Base-by-base conservation (phyloP, 2,113 vertebrate species). In the Nothocercus nigrocapillus region DNA sequence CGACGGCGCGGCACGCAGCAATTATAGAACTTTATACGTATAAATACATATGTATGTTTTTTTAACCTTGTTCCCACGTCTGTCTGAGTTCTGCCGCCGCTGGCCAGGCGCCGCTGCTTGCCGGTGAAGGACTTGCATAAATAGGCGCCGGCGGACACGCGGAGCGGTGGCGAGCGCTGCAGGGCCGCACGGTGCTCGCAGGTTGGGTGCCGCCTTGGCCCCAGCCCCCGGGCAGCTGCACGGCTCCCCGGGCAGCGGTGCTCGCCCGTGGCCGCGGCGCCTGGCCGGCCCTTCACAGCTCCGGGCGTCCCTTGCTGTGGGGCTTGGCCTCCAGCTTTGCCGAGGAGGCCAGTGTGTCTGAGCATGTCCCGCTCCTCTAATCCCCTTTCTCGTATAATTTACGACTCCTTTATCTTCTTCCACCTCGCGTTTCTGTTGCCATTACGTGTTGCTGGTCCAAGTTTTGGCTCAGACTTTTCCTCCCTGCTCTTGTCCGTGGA, bases 21-120 rank as follows among this genome's bases (percentile, higher is more conserved):
- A 67, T 70, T 82, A 36, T 30, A 40, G 59, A 90, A 82, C 36
- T 51, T 80, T 22, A 49, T 49, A 11, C 22, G 22, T 49, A 49
- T 49, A 49, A 49, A 22, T 49, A 36, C 36, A 22, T 24, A 22
- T 24, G 21, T 49, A 24, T 49, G 49, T 73, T 67, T 77, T 85
- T 90, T 69, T 61, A 63, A 66, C 69, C 94, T 75, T 64, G 64
- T 83, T 96, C 53, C 63, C 13, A 49, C 30, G 54, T 56, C 80
- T 87, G 47, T 74, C 70, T 72, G 69, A 32, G 81, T 72, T 21
- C 53, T 70, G 3, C 66, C 51, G 83, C 70, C 30, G 79, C 80
- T 96, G 96, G 96, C 95, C 11, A 0, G 5, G 67, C 21, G 92
- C 94, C 95, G 61, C 42, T 4, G 53, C 96, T 88, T 93, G 86